Evolutionary conservation across 2,113 vertebrate species (phyloP), one percentile per base, ranked within the genome.

Genomic region (Triplophysa dalaica): DNA sequence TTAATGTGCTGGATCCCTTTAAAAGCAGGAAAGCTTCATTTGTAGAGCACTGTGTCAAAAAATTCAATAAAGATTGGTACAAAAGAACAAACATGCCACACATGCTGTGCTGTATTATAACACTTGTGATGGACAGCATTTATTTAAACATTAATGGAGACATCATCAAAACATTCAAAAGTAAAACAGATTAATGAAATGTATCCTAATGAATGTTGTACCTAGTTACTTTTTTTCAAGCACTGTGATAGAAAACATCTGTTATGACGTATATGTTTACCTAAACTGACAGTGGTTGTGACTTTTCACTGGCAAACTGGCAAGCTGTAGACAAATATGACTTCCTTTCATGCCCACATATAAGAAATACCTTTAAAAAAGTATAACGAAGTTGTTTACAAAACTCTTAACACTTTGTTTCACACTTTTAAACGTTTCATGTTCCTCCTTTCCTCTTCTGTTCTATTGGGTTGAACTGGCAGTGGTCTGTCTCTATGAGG

Each of bases 1-100:
- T 86, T 89, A 90, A 91, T 90, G 90, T 83, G 81, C 82, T 84
- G 81, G 88, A 60, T n/a, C 43, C 63, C 21, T 76, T 87, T 83
- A 77, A 74, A 67, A 74, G 75, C 62, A 82, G 82, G 87, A 68
- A 79, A 41, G 75, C 60, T 80, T 85, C 0, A 24, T 83, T 73
- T 84, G 21, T 68, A 45, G 56, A 70, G 68, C 82, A 75, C 74
- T 41, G 64, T 48, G 82, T 82, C 72, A 77, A 52, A 60, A 24
- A 17, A 24, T 56, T 50, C 70, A 75, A 45, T 58, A 60, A 52
- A 22, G 54, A 74, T 83, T 73, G 66, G 58, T 16, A 75, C 41
- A 62, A 43, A 21, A 22, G 2, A 26, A 75, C 63, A 56, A 64
- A 52, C 21, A 48, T 74, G 45, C 19, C 26, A 52, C 56, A 60